Percentiles rank a stretch among this genome's conserved stretches.
Evolutionary conservation across 2,113 vertebrate species (phyloP).

Genomic region (Ornithorhynchus anatinus): DNA sequence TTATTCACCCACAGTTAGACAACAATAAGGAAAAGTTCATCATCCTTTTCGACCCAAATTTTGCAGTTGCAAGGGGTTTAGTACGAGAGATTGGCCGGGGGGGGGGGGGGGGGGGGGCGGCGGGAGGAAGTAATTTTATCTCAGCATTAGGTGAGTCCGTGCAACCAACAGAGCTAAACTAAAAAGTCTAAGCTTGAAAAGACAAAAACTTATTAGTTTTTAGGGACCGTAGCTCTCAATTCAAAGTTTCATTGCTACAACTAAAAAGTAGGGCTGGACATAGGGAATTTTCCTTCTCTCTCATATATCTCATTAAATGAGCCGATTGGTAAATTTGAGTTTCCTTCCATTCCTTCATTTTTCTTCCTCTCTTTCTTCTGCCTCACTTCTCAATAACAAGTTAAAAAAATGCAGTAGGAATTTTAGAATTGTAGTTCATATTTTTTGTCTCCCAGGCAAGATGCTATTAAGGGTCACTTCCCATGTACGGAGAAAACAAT

Average conservation of each 20-base stretch:
- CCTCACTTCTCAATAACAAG: constrained; percentile 15
- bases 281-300: background rate
- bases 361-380: background rate
- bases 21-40: background rate
- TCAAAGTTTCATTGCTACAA: background rate
- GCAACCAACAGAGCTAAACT: background rate
- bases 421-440: constrained; percentile 54
- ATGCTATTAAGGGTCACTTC: constrained; percentile 72
- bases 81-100: background rate
- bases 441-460: constrained; percentile 69
- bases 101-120: too few species aligned
- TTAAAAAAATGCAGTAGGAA: constrained; percentile 22
- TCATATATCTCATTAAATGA: background rate
- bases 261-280: background rate
- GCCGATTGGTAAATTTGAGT: background rate
- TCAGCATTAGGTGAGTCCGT: too few species aligned
- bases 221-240: background rate
- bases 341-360: background rate
- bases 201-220: background rate
- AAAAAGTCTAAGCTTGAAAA: constrained; percentile 18
- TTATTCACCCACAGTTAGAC: background rate
- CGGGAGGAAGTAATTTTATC: background rate
- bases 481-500: constrained; percentile 80
- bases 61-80: background rate
- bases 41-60: background rate